phyloP scores from a whole-genome alignment of 1,140 invertebrate species.

The Laupala kohalensis region DNA sequence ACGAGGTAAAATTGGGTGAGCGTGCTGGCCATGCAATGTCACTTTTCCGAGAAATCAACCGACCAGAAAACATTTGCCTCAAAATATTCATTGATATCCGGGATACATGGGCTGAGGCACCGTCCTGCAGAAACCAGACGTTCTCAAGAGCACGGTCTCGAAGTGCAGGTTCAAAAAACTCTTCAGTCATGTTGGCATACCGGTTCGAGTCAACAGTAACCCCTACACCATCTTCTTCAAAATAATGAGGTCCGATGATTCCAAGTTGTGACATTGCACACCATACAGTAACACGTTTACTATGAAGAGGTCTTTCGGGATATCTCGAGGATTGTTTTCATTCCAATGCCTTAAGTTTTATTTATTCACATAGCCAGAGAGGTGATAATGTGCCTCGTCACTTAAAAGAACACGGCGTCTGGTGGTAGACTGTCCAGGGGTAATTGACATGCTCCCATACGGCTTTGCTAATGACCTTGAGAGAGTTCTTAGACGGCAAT shows the following conservation, averaged over 20 bases:
- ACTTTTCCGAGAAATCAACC: neutral
- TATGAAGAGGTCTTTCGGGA: conserved; percentile 13
- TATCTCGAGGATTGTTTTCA: conserved; percentile 7
- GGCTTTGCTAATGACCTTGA: too few species aligned
- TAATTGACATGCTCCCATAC: too few species aligned
- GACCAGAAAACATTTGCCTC: neutral
- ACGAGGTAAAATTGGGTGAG: neutral
- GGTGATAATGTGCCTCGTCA: too few species aligned
- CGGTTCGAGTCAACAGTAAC: conserved; percentile 23
- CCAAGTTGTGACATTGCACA: conserved; percentile 14
- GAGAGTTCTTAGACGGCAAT: too few species aligned
- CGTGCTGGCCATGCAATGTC: neutral
- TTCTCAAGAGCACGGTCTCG: conserved; percentile 16
- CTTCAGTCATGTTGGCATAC: too few species aligned
- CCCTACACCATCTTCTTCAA: conserved; percentile 11
- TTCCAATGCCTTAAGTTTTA: conserved; percentile 13
- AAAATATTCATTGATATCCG: conserved; percentile 17
- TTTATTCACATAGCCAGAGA: conserved; percentile 11
- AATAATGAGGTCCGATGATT: conserved; percentile 15
- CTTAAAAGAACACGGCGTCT: too few species aligned
- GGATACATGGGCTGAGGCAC: conserved; percentile 19
- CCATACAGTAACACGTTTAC: conserved; percentile 11
- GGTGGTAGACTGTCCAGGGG: too few species aligned
- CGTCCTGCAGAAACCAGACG: conserved; percentile 23
- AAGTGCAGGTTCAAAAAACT: conserved; percentile 21